Evolutionary conservation across 2,888 invertebrate genomes (phyloP).

Genomic region (Thumatha senex): DNA sequence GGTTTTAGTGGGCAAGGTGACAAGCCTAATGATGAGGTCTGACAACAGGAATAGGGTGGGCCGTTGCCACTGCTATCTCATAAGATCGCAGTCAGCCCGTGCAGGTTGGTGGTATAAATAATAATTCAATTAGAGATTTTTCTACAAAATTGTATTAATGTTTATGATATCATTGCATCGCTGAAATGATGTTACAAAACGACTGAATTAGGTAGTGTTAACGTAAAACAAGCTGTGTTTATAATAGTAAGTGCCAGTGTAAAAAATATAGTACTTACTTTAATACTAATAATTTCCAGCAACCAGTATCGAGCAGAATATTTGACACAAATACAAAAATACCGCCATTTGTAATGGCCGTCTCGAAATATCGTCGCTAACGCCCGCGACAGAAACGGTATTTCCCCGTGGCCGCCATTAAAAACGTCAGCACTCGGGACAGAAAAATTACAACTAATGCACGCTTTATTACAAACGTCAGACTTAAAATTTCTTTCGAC

Average conservation of each 20-base stretch:
- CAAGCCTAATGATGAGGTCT: too few species aligned
- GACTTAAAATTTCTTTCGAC: conserved; percentile 60
- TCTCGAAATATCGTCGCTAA: not conserved
- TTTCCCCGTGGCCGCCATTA: not conserved
- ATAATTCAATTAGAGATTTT: conserved; percentile 15
- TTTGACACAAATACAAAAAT: conserved; percentile 25
- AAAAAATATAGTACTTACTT: conserved; percentile 31
- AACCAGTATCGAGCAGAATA: conserved; percentile 30
- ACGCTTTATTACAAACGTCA: conserved; percentile 64
- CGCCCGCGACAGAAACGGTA: conserved; percentile 6
- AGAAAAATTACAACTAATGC: conserved; percentile 34
- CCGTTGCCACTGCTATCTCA: too few species aligned
- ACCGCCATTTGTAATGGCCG: not conserved
- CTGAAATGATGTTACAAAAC: conserved; percentile 40
- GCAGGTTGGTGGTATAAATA: too few species aligned
- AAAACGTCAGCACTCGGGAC: not conserved
- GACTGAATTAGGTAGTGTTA: conserved; percentile 33
- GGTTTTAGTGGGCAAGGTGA: too few species aligned
- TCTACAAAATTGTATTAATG: conserved; percentile 37
- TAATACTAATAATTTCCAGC: conserved; percentile 39
- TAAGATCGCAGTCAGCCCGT: too few species aligned
- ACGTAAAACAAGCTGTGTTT: conserved; percentile 35
- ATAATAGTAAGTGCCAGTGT: conserved; percentile 31
- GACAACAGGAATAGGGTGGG: too few species aligned
- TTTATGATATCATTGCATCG: conserved; percentile 40